Evolutionary conservation across 2,113 vertebrate species (phyloP).

Genomic region (Psilopsiagon aymara): DNA sequence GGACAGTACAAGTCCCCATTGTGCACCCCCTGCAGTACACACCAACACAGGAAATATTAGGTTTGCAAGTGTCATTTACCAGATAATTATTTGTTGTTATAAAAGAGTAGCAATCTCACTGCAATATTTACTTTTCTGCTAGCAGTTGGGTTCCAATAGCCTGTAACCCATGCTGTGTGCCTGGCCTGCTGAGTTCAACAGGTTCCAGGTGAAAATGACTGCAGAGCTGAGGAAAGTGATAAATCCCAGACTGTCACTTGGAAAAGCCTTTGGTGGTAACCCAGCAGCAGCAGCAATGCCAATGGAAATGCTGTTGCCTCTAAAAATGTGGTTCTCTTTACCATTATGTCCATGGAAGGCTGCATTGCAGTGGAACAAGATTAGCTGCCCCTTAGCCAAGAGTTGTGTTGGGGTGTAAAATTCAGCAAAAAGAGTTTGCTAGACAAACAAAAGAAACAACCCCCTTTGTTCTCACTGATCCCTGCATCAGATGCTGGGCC

Average conservation of each 20-base stretch:
- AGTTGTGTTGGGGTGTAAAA: slow-evolving; percentile 10
- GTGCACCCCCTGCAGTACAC: slow-evolving; percentile 31
- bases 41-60: slow-evolving; percentile 50
- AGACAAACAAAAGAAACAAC: not conserved
- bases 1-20: slow-evolving; percentile 55
- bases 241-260: slow-evolving; percentile 41
- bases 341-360: not conserved
- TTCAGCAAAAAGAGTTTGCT: not conserved
- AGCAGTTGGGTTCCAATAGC: slow-evolving; percentile 17
- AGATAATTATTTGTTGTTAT: slow-evolving; percentile 41
- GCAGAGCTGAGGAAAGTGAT: slow-evolving; percentile 17
- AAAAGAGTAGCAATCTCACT: slow-evolving; percentile 2
- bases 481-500: not conserved
- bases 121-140: slow-evolving; percentile 37
- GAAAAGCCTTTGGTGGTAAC: not conserved
- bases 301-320: slow-evolving; percentile 20
- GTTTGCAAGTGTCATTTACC: slow-evolving; percentile 49
- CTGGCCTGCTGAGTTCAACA: slow-evolving; percentile 37
- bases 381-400: slow-evolving; percentile 1
- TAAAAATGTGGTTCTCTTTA: slow-evolving; percentile 4
- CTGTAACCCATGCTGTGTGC: slow-evolving; percentile 20
- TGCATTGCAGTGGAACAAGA: not conserved
- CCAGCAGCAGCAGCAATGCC: not conserved
- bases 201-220: slow-evolving; percentile 42
- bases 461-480: not conserved